These are phyloP conservation scores for Phylloscopus trochiloides DNA, from an alignment of 2,113 vertebrate species.

Conservation along the genomic window DNA sequence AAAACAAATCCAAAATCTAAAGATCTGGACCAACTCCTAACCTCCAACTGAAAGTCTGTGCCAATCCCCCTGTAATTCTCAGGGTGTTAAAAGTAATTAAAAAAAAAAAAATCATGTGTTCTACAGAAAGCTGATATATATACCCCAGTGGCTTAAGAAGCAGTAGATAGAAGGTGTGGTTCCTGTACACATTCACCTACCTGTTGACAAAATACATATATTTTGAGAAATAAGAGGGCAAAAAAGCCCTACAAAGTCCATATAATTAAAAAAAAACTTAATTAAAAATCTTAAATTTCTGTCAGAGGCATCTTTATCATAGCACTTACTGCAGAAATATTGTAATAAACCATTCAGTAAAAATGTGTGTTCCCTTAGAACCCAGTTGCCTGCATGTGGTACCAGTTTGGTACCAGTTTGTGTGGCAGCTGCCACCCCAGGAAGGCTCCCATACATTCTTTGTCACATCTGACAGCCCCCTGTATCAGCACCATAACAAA, in stretches of 20 bases:
- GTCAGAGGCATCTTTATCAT: not conserved
- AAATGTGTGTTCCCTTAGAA: not conserved
- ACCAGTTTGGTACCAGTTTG: no score
- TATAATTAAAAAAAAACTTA: not conserved
- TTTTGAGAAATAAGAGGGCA: not conserved
- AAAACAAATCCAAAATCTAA: not conserved
- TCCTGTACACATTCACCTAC: not conserved
- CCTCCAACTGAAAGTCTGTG: not conserved
- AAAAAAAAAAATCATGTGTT: not conserved
- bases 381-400: accelerated
- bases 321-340: not conserved
- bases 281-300: not conserved
- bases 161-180: not conserved
- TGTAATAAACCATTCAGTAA: not conserved
- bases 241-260: accelerated
- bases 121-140: not conserved
- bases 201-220: not conserved
- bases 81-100: not conserved
- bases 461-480: not conserved
- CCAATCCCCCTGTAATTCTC: not conserved
- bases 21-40: not conserved
- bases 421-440: not conserved
- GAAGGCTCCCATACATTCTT: not conserved
- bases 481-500: not conserved
- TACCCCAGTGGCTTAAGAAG: not conserved